phyloP scores from a whole-genome alignment of 2,797 vertebrate species.

The Leptatherina wallacei region DNA sequence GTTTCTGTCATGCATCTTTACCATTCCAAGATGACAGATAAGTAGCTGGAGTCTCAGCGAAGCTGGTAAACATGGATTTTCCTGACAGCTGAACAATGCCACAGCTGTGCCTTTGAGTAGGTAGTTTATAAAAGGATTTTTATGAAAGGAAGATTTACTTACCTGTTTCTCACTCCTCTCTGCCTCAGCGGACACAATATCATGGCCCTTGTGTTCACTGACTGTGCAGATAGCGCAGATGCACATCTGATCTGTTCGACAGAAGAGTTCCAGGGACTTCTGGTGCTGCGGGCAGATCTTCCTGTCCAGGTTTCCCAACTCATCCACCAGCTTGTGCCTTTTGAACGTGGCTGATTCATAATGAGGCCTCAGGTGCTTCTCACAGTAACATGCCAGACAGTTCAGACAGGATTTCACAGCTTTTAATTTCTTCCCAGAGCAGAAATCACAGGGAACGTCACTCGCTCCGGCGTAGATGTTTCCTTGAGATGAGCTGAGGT shows the following conservation, averaged over 20 bases:
- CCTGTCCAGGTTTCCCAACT: slow-evolving; percentile 83
- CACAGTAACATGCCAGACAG: slow-evolving; percentile 86
- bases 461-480: slow-evolving; percentile 65
- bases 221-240: slow-evolving; percentile 84
- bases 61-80: neutral
- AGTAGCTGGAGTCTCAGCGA: neutral
- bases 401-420: slow-evolving; percentile 86
- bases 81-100: neutral
- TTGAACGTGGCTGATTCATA: slow-evolving; percentile 83
- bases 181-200: slow-evolving; percentile 81
- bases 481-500: slow-evolving; percentile 53
- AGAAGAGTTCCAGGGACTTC: slow-evolving; percentile 84
- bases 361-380: slow-evolving; percentile 85
- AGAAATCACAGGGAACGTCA: slow-evolving; percentile 86
- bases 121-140: neutral
- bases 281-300: slow-evolving; percentile 85
- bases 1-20: neutral
- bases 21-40: neutral
- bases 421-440: slow-evolving; percentile 80
- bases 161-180: slow-evolving; percentile 84
- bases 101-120: neutral
- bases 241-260: slow-evolving; percentile 84
- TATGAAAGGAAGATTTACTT: slow-evolving; percentile 37
- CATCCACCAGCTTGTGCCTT: slow-evolving; percentile 85
- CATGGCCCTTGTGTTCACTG: slow-evolving; percentile 83